phyloP scores from a whole-genome alignment of 2,797 vertebrate genomes.

The Tiaroga cobitis region DNA sequence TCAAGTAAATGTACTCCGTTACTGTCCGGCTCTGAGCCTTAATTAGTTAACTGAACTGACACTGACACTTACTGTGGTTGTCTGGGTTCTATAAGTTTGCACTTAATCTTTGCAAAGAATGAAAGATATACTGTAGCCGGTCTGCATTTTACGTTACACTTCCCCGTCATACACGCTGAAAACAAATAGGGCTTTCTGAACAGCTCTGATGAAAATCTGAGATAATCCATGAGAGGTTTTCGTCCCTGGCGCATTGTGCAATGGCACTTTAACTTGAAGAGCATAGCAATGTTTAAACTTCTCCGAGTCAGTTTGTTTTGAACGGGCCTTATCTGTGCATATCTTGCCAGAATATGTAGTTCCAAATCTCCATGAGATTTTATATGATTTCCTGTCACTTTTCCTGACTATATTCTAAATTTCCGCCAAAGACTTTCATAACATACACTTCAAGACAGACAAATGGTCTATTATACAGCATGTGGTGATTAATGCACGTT shows the following conservation, averaged over 20 bases:
- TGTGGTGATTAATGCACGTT: conserved; percentile 49
- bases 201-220: conserved; percentile 50
- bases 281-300: conserved; percentile 41
- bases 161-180: conserved; percentile 28
- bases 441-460: conserved; percentile 42
- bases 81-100: conserved; percentile 8
- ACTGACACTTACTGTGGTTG: background rate
- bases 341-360: conserved; percentile 36
- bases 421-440: conserved; percentile 48
- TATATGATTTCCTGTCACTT: conserved; percentile 47
- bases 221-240: conserved; percentile 34
- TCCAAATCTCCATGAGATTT: conserved; percentile 45
- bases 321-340: conserved; percentile 47
- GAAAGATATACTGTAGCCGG: conserved; percentile 14
- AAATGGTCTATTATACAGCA: conserved; percentile 55
- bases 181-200: conserved; percentile 34
- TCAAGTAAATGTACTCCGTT: too few species aligned
- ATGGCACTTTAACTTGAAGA: conserved; percentile 33
- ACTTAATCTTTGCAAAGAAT: conserved; percentile 24
- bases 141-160: conserved; percentile 52
- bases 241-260: conserved; percentile 1
- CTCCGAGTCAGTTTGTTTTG: conserved; percentile 38
- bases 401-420: conserved; percentile 39
- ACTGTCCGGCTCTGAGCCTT: too few species aligned
- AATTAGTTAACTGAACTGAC: background rate